phyloP scores from a whole-genome alignment of 2,113 vertebrate genomes.

The Barbus barbus region DNA sequence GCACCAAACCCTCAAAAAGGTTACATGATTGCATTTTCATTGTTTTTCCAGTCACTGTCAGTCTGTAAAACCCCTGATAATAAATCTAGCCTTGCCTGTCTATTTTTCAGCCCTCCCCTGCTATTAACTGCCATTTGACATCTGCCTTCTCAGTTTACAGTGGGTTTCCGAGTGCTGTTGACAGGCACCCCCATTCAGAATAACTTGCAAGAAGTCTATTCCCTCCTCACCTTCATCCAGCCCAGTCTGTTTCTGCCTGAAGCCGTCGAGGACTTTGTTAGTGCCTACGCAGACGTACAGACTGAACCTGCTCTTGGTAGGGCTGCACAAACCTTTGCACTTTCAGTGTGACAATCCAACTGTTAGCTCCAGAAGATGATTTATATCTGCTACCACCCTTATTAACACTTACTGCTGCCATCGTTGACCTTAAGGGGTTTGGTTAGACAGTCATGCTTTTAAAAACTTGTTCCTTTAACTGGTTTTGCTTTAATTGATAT shows the following conservation, averaged over 20 bases:
- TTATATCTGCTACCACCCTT: not conserved
- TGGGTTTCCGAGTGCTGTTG: slow-evolving; percentile 83
- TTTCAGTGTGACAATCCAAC: slow-evolving; percentile 11
- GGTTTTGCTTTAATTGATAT: not conserved
- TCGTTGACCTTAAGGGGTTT: not conserved
- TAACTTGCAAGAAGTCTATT: slow-evolving; percentile 88
- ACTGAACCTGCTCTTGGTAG: slow-evolving; percentile 76
- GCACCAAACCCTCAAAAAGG: slow-evolving; percentile 81
- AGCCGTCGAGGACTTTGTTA: slow-evolving; percentile 76
- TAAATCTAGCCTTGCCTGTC: not conserved
- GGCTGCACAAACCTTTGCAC: not conserved
- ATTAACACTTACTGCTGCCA: not conserved
- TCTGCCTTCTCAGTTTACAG: slow-evolving; percentile 77
- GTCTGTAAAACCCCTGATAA: not conserved
- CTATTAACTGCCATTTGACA: not conserved
- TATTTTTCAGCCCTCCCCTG: not conserved
- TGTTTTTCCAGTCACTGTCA: not conserved
- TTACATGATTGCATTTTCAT: slow-evolving; percentile 52
- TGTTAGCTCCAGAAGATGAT: not conserved
- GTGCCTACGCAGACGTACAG: slow-evolving; percentile 75
- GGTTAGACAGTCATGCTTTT: not conserved
- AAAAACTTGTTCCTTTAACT: not conserved
- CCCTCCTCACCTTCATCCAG: slow-evolving; percentile 88
- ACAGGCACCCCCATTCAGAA: slow-evolving; percentile 96
- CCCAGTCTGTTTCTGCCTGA: slow-evolving; percentile 79